Conservation (phyloP, 2,797 vertebrate genomes). For the Coranthus polyacanthus region DNA sequence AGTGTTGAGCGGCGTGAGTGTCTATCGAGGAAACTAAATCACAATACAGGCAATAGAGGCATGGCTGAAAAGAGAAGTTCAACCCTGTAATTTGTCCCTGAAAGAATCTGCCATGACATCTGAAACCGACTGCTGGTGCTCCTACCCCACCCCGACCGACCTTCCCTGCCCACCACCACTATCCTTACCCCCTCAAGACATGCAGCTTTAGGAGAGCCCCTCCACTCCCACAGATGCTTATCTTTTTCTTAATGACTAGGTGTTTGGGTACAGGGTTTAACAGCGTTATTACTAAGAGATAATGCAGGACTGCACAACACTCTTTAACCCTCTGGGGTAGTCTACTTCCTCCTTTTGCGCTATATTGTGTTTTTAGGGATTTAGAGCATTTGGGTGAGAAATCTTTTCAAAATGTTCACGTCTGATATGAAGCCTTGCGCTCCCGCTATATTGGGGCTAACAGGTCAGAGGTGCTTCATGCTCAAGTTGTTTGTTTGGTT, state of each 20-base stretch:
- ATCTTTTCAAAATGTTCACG: constrained; percentile 39
- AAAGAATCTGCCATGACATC: constrained; percentile 83
- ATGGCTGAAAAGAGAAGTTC: constrained; percentile 67
- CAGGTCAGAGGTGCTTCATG: constrained; percentile 19
- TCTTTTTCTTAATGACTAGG: constrained; percentile 80
- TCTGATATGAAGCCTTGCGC: constrained; percentile 33
- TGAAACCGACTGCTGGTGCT: constrained; percentile 72
- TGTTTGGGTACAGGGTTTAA: constrained; percentile 77
- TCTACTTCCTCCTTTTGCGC: constrained; percentile 54
- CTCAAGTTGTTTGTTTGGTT: constrained; percentile 34
- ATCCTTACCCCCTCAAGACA: constrained; percentile 75
- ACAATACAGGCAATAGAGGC: constrained; percentile 46
- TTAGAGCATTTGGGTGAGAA: constrained; percentile 4
- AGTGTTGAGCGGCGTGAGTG: constrained; percentile 69
- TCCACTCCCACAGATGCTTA: constrained; percentile 82
- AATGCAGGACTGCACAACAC: constrained; percentile 55
- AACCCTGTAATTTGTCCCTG: constrained; percentile 81
- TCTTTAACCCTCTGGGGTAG: constrained; percentile 57
- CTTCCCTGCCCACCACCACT: constrained; percentile 46
- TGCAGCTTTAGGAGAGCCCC: constrained; percentile 68
- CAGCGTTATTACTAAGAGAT: constrained; percentile 73
- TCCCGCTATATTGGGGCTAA: constrained; percentile 19
- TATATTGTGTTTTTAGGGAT: constrained; percentile 38
- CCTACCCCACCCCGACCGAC: constrained; percentile 65
- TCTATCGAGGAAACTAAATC: constrained; percentile 71